These are phyloP conservation scores for Galerucella calmariensis DNA, from an alignment of 2,888 invertebrate species.

Conservation along the genomic window DNA sequence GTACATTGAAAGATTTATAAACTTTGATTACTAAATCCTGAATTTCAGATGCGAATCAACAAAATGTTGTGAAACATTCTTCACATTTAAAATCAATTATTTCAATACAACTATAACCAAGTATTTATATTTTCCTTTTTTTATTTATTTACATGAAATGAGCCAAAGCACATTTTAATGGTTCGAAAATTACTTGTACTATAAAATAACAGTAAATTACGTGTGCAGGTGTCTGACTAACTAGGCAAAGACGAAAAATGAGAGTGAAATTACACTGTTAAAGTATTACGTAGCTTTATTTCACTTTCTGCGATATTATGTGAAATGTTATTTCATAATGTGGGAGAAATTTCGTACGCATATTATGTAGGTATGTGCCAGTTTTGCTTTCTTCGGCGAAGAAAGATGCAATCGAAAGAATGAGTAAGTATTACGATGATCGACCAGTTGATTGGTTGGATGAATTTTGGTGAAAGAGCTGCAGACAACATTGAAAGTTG, in stretches of 20 bases:
- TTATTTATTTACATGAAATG: no score
- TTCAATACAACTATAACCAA: no score
- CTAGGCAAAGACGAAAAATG: constrained; percentile 28
- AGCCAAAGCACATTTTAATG: neutral
- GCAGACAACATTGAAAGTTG: neutral
- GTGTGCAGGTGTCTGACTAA: constrained; percentile 14
- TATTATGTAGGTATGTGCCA: constrained; percentile 21
- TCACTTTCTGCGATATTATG: constrained; percentile 41
- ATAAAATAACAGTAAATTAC: constrained; percentile 9
- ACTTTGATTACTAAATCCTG: no score
- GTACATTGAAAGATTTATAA: no score
- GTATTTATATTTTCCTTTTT: no score
- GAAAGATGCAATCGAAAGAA: constrained; percentile 6
- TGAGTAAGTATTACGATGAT: neutral
- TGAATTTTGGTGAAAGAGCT: constrained; percentile 1
- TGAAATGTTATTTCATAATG: constrained; percentile 39
- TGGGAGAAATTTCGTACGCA: constrained; percentile 37
- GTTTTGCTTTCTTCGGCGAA: constrained; percentile 31
- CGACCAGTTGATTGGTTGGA: neutral
- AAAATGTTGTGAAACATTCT: no score
- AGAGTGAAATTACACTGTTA: constrained; percentile 43
- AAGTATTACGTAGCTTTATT: constrained; percentile 28
- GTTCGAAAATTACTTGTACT: neutral
- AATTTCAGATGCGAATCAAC: no score
- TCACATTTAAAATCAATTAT: no score